Evolutionary conservation across 2,113 vertebrate species (phyloP).

Genomic region (Hipposideros armiger): DNA sequence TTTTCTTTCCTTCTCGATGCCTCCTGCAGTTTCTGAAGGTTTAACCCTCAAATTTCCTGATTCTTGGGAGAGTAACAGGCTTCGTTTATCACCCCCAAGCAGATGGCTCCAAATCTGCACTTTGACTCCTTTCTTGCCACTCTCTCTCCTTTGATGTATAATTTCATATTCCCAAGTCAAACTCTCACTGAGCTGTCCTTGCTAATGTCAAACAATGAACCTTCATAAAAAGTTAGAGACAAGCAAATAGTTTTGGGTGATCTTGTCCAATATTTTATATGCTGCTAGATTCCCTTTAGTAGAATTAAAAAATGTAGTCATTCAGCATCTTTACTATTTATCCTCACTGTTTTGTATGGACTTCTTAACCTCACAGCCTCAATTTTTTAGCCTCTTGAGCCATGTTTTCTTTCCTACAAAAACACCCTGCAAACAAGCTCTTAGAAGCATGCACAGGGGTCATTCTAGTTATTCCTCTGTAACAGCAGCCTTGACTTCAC

Average conservation of each 20-base stretch:
- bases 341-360: neutral
- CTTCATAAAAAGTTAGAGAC: neutral
- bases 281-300: neutral
- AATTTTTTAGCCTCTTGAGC: neutral
- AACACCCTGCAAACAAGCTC: neutral
- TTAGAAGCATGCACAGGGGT: neutral
- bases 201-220: neutral
- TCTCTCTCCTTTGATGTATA: neutral
- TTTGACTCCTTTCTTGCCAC: neutral
- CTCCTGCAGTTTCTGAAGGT: neutral
- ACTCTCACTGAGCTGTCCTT: neutral
- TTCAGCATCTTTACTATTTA: neutral
- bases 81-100: neutral
- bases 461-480: neutral
- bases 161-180: neutral
- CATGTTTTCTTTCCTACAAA: neutral
- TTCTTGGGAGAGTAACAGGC: neutral
- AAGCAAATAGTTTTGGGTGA: neutral
- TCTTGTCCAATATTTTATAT: neutral
- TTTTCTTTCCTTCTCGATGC: neutral
- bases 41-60: neutral
- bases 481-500: neutral
- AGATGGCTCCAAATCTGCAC: neutral
- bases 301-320: neutral
- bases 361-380: neutral